Evolutionary conservation across 2,797 vertebrate genomes (phyloP).

Genomic region (Tadarida brasiliensis): DNA sequence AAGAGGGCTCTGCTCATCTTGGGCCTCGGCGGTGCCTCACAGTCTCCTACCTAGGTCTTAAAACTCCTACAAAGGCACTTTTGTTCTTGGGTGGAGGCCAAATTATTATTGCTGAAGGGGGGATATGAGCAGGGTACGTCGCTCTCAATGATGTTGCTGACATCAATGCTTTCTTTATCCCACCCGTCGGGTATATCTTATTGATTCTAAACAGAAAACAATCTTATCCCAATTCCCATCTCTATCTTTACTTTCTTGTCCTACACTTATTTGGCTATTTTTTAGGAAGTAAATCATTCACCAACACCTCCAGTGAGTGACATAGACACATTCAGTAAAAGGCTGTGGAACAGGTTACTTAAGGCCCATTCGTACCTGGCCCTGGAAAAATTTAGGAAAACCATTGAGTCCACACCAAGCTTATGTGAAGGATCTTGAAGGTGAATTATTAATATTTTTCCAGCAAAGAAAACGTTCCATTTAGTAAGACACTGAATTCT

Average conservation of each 20-base stretch:
- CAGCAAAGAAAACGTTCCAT: neutral
- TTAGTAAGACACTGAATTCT: neutral
- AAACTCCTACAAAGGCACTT: neutral
- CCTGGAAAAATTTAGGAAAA: neutral
- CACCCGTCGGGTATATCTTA: neutral
- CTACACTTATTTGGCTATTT: neutral
- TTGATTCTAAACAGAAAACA: neutral
- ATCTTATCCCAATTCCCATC: too few species aligned
- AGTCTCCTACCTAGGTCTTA: neutral
- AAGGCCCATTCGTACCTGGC: neutral
- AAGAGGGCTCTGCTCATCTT: neutral
- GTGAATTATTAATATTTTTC: neutral
- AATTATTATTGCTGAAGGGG: neutral
- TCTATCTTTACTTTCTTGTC: neutral
- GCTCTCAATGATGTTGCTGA: too few species aligned
- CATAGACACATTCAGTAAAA: neutral
- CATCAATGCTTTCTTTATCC: neutral
- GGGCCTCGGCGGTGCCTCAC: neutral
- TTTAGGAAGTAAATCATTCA: neutral
- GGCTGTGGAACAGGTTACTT: neutral
- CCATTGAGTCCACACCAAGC: neutral
- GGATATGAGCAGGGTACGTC: neutral
- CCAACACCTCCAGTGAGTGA: neutral
- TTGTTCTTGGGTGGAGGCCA: neutral
- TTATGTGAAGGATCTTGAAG: neutral